phyloP scores from a whole-genome alignment of 2,797 vertebrate species.

The Cyprinodon diabolis region DNA sequence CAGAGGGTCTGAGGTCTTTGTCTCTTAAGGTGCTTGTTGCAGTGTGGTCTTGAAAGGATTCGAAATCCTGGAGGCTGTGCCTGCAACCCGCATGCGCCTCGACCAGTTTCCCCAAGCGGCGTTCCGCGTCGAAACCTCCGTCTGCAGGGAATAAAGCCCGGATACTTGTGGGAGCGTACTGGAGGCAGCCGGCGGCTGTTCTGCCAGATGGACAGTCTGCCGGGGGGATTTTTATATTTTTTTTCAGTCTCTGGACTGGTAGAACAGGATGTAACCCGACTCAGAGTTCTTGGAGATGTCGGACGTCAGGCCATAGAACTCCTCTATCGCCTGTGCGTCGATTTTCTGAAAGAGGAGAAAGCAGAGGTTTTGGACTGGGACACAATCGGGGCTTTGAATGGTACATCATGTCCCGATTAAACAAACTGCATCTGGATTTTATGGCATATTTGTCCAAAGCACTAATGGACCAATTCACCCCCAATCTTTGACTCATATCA shows the following conservation, averaged over 20 bases:
- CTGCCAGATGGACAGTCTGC: conserved; percentile 57
- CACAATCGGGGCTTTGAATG: not conserved
- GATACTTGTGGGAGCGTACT: conserved; percentile 52
- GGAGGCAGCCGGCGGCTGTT: conserved; percentile 50
- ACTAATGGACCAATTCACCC: too few relatives aligned
- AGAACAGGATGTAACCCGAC: conserved; percentile 99
- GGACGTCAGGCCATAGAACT: conserved; percentile 98
- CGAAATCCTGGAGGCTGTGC: conserved; percentile 60
- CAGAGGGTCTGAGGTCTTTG: conserved; percentile 17
- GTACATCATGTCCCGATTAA: not conserved
- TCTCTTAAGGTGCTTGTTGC: conserved; percentile 52
- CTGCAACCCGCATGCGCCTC: conserved; percentile 24
- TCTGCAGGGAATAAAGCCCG: conserved; percentile 58
- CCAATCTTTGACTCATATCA: too few relatives aligned
- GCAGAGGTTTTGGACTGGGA: not conserved
- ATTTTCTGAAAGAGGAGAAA: conserved; percentile 86
- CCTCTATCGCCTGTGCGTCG: conserved; percentile 98
- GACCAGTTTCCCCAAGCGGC: conserved; percentile 17
- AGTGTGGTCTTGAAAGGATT: conserved; percentile 40
- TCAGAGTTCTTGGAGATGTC: conserved; percentile 99
- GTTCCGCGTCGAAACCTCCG: conserved; percentile 58
- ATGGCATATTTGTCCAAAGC: too few relatives aligned
- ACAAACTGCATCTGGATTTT: not conserved
- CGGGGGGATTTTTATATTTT: conserved; percentile 35
- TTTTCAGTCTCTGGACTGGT: conserved; percentile 97